A percentile compares a stretch with the other conserved stretches of the same genome.
These are phyloP conservation scores for Penaeus chinensis DNA, from an alignment of 1,140 invertebrate species.

Conservation along the genomic window DNA sequence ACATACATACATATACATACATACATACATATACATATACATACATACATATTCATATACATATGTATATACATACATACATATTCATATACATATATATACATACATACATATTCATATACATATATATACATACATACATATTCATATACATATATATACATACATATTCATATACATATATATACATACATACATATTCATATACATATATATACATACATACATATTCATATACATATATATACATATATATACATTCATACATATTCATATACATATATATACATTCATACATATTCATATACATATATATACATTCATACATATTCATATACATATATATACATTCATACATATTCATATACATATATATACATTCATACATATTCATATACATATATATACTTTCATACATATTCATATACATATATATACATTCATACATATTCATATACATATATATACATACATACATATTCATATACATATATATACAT, in stretches of 20 bases:
- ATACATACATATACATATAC: slow-evolving; percentile 12
- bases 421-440: no score
- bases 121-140: not conserved
- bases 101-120: not conserved
- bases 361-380: not conserved
- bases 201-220: no score
- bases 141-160: not conserved
- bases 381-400: not conserved
- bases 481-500: no score
- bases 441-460: no score
- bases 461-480: no score
- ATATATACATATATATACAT: slow-evolving; percentile 11
- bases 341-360: not conserved
- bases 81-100: not conserved
- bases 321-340: no score
- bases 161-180: not conserved
- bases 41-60: no score
- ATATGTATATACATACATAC: slow-evolving; percentile 12
- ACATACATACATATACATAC: slow-evolving; percentile 12
- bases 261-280: no score
- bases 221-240: no score
- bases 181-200: not conserved
- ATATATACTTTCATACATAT: not conserved
- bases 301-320: not conserved
- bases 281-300: slow-evolving; percentile 7